phyloP scores from a whole-genome alignment of 1,140 invertebrate genomes.

The Drosophila mojavensis region DNA sequence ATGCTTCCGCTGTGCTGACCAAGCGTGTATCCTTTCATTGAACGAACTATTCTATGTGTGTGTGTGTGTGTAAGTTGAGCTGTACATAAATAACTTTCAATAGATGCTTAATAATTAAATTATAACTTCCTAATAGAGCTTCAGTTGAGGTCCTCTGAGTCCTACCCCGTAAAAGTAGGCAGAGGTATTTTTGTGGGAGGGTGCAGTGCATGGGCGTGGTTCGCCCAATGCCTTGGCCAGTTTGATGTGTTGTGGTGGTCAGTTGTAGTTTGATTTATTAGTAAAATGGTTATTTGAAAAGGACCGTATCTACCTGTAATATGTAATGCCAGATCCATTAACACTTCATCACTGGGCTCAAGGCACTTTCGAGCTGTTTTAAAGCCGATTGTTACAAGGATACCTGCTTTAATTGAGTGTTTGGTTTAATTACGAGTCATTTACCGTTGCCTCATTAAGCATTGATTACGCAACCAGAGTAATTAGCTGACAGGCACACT shows the following conservation, averaged over 20 bases:
- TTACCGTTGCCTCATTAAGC: constrained; percentile 73
- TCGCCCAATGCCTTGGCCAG: constrained; percentile 44
- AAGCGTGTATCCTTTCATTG: constrained; percentile 4
- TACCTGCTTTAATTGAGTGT: constrained; percentile 70
- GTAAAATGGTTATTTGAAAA: constrained; percentile 25
- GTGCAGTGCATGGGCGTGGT: constrained; percentile 2
- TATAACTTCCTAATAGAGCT: constrained; percentile 53
- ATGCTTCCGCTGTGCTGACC: constrained; percentile 26
- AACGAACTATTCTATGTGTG: no score
- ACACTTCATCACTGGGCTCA: constrained; percentile 53
- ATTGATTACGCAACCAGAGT: constrained; percentile 76
- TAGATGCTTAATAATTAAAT: constrained; percentile 71
- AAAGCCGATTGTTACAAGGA: constrained; percentile 34
- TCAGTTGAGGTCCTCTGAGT: constrained; percentile 50
- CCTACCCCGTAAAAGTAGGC: neutral
- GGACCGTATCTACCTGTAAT: neutral
- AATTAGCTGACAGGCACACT: constrained; percentile 56
- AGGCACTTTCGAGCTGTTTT: constrained; percentile 32
- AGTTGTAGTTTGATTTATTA: constrained; percentile 66
- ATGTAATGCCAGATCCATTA: constrained; percentile 39
- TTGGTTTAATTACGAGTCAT: constrained; percentile 78
- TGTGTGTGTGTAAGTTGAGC: constrained; percentile 12
- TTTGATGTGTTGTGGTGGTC: constrained; percentile 67
- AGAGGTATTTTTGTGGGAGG: neutral
- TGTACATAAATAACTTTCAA: constrained; percentile 50